phyloP scores from a whole-genome alignment of 1,140 invertebrate species.

The Drosophila trapezifrons region DNA sequence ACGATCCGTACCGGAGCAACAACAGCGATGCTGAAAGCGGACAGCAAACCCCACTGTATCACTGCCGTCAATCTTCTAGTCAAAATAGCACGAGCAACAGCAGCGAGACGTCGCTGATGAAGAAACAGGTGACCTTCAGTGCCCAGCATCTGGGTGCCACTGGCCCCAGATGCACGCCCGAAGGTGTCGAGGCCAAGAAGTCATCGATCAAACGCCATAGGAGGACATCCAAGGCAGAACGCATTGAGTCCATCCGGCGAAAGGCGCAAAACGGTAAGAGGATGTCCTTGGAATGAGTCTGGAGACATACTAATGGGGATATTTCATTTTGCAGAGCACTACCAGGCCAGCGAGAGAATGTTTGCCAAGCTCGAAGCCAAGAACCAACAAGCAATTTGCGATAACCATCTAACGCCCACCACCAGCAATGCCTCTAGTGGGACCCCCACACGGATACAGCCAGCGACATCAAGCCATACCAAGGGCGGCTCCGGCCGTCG shows the following conservation, averaged over 20 bases:
- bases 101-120: conserved; percentile 53
- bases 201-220: conserved; percentile 53
- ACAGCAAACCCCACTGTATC: conserved; percentile 21
- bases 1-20: conserved; percentile 19
- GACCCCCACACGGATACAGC: conserved; percentile 48
- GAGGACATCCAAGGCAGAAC: conserved; percentile 36
- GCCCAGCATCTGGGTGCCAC: conserved; percentile 46
- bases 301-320: neutral
- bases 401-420: conserved; percentile 54
- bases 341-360: conserved; percentile 57
- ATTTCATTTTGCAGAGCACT: conserved; percentile 44
- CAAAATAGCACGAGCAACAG: conserved; percentile 60
- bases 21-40: conserved; percentile 17
- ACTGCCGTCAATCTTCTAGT: conserved; percentile 69
- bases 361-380: conserved; percentile 60
- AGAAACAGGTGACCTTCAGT: conserved; percentile 61
- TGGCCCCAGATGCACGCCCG: neutral
- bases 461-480: conserved; percentile 18
- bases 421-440: conserved; percentile 65
- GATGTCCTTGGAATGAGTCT: accelerated
- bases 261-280: conserved; percentile 52
- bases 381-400: conserved; percentile 27
- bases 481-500: conserved; percentile 4
- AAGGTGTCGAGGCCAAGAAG: conserved; percentile 32
- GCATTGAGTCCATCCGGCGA: conserved; percentile 39